phyloP scores from a whole-genome alignment of 2,113 vertebrate genomes.

The Manacus vitellinus region DNA sequence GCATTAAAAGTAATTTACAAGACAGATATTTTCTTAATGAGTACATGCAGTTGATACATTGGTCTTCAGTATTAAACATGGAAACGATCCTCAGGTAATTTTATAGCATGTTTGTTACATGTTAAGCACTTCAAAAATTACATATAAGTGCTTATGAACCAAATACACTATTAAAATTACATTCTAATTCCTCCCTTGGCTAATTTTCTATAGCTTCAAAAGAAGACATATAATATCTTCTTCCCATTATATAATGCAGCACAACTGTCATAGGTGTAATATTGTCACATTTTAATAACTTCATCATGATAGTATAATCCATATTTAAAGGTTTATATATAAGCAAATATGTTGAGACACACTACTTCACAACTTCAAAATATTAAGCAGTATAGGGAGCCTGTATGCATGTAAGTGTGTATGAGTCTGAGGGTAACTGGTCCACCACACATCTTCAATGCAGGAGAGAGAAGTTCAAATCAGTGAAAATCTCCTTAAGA shows the following conservation, averaged over 20 bases:
- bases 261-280: neutral
- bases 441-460: rapidly evolving
- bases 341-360: neutral
- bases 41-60: neutral
- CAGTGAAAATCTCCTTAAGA: neutral
- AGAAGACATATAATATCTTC: neutral
- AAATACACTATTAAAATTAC: constrained; percentile 26
- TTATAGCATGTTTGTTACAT: neutral
- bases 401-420: neutral
- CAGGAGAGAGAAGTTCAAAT: rapidly evolving
- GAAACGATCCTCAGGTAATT: neutral
- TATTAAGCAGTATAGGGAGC: neutral
- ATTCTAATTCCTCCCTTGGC: constrained; percentile 18
- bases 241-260: neutral
- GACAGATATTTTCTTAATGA: neutral
- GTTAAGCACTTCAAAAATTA: constrained; percentile 12
- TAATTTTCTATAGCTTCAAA: neutral
- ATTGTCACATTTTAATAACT: constrained; percentile 1
- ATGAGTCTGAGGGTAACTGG: neutral
- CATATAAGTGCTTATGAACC: neutral
- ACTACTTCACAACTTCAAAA: neutral
- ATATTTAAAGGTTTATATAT: neutral
- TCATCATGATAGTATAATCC: neutral
- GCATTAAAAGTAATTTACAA: neutral
- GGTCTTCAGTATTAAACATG: neutral